Conservation (phyloP, 2,888 invertebrate species). For the Agriopis leucophaearia region DNA sequence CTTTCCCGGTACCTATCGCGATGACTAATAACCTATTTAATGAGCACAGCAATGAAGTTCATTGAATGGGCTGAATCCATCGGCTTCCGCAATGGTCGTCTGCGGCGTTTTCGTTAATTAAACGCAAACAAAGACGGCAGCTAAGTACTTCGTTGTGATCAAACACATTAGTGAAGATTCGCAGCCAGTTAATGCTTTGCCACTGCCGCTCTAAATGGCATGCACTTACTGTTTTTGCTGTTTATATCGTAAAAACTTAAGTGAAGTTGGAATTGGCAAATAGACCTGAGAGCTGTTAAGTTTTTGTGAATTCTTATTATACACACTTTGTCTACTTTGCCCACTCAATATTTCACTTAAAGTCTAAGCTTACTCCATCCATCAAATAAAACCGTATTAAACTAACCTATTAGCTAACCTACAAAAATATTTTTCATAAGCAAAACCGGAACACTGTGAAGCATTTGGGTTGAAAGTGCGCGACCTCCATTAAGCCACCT, state of each 20-base stretch:
- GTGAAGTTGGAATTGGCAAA: constrained; percentile 28
- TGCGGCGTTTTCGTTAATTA: constrained; percentile 74
- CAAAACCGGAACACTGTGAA: constrained; percentile 2
- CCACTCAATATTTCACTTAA: background rate
- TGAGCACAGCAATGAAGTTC: constrained; percentile 50
- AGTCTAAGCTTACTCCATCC: background rate
- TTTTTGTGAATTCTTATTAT: constrained; percentile 16
- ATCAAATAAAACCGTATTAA: background rate
- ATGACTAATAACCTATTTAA: constrained; percentile 34
- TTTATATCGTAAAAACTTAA: constrained; percentile 30
- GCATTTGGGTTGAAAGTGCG: constrained; percentile 14
- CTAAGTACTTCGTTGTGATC: constrained; percentile 66
- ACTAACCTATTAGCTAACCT: background rate
- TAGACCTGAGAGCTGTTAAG: constrained; percentile 11
- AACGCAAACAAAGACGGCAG: constrained; percentile 75
- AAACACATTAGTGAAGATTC: constrained; percentile 73
- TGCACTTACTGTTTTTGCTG: constrained; percentile 33
- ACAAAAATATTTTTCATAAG: background rate
- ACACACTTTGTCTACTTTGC: background rate
- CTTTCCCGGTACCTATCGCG: constrained; percentile 11
- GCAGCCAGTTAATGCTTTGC: constrained; percentile 56
- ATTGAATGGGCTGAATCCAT: constrained; percentile 62
- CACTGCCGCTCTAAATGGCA: constrained; percentile 23
- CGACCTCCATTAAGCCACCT: constrained; percentile 25
- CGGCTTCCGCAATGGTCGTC: constrained; percentile 67